Conservation (phyloP, 2,113 vertebrate species). For the Castor canadensis region DNA sequence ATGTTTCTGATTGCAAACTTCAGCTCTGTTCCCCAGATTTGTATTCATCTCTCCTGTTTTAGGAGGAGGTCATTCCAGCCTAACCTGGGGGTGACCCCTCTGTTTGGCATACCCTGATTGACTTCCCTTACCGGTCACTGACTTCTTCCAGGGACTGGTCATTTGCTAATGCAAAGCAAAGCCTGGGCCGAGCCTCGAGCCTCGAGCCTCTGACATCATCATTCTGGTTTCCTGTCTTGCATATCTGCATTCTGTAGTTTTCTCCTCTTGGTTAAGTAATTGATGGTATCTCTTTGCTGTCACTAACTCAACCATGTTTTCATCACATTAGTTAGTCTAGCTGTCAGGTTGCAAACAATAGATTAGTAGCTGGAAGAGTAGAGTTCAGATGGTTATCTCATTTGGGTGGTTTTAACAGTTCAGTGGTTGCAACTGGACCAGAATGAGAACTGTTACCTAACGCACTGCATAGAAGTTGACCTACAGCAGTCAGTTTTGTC, state of each 20-base stretch:
- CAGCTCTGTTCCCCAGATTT: not conserved
- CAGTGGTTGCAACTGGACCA: not conserved
- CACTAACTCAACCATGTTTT: slow-evolving; percentile 57
- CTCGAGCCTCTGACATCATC: not conserved
- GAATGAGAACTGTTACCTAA: slow-evolving; percentile 33
- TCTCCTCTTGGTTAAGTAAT: slow-evolving; percentile 43
- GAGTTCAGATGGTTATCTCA: slow-evolving; percentile 55
- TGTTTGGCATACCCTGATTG: not conserved
- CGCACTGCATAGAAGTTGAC: slow-evolving; percentile 41
- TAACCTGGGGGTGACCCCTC: not conserved
- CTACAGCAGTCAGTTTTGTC: not conserved
- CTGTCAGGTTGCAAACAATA: slow-evolving; percentile 46
- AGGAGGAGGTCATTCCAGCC: not conserved
- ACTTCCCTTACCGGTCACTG: not conserved
- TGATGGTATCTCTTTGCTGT: slow-evolving; percentile 30
- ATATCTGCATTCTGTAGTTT: not conserved
- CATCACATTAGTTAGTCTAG: slow-evolving; percentile 58
- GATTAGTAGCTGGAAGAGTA: slow-evolving; percentile 37
- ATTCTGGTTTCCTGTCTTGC: not conserved
- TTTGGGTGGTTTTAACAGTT: slow-evolving; percentile 2
- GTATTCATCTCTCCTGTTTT: not conserved
- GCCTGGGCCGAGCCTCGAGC: not conserved
- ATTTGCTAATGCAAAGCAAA: not conserved
- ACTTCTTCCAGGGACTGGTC: not conserved
- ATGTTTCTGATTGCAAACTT: not conserved